These are phyloP conservation scores for Callipepla californica DNA, from an alignment of 2,113 vertebrate genomes.

Conservation along the genomic window DNA sequence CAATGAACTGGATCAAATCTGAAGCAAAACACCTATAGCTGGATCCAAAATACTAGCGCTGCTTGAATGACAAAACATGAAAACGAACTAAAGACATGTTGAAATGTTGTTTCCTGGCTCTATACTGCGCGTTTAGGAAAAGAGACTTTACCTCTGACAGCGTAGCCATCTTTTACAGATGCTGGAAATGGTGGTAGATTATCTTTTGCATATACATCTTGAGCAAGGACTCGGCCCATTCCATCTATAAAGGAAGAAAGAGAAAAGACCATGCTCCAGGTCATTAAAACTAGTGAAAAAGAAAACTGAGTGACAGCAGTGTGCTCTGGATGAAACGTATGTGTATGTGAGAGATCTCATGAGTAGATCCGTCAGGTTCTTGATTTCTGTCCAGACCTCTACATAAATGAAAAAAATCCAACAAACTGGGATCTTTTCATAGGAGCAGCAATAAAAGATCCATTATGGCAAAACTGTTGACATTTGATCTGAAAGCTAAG, in stretches of 20 bases:
- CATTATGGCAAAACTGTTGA: background rate
- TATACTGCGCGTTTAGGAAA: background rate
- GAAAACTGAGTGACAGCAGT: background rate
- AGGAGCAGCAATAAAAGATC: background rate
- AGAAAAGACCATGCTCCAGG: background rate
- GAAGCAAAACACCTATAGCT: background rate
- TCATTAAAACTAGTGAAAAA: slow-evolving; percentile 2
- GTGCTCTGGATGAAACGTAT: background rate
- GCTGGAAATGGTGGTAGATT: slow-evolving; percentile 98
- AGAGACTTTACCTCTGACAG: slow-evolving; percentile 91
- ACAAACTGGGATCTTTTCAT: background rate
- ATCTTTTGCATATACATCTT: slow-evolving; percentile 99
- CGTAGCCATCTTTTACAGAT: slow-evolving; percentile 98
- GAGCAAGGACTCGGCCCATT: slow-evolving; percentile 98
- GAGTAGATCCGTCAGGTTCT: background rate
- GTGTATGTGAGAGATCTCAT: background rate
- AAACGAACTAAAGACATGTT: background rate
- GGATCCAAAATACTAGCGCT: background rate
- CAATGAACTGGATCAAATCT: background rate
- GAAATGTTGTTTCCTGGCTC: background rate
- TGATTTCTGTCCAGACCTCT: background rate
- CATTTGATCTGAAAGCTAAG: background rate
- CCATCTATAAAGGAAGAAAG: slow-evolving; percentile 84
- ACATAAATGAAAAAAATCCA: background rate
- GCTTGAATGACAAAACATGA: background rate